phyloP scores from a whole-genome alignment of 53 echinoderm and acorn worm species.

The Echinarachnius parma region DNA sequence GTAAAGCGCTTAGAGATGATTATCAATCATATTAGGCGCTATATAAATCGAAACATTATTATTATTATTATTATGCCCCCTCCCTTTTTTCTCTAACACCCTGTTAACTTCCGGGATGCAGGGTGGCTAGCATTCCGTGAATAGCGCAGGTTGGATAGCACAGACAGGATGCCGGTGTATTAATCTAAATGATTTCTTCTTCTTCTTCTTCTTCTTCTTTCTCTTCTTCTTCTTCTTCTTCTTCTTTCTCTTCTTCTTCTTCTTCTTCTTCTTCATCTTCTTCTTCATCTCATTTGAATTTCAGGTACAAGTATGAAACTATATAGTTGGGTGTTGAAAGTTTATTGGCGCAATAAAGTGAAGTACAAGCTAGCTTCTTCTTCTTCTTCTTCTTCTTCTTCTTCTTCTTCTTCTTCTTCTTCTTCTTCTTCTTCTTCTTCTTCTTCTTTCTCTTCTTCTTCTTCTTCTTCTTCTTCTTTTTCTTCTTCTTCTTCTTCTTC shows the following conservation, averaged over 20 bases:
- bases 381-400: conserved; percentile 18
- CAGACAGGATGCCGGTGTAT: too few relatives aligned
- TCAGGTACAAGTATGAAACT: conserved; percentile 5
- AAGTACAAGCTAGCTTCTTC: too few relatives aligned
- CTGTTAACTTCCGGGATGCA: too few relatives aligned
- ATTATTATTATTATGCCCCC: too few relatives aligned
- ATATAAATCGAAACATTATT: too few relatives aligned
- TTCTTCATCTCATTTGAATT: not conserved
- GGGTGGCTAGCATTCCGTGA: too few relatives aligned
- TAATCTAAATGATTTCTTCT: not conserved
- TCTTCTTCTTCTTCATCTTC: conserved; percentile 1
- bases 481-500: conserved; percentile 2
- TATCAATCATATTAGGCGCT: too few relatives aligned
- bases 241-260: not conserved
- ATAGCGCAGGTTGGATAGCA: too few relatives aligned
- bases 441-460: conserved; percentile 23
- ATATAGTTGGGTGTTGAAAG: not conserved
- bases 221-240: not conserved
- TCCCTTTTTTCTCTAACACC: too few relatives aligned
- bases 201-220: not conserved
- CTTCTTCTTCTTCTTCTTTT: conserved; percentile 25
- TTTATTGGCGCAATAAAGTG: too few relatives aligned
- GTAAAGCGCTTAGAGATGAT: too few relatives aligned
- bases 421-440: conserved; percentile 29
- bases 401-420: conserved; percentile 3